Percentiles rank a stretch among this genome's conserved stretches.
Conservation (phyloP, 2,113 vertebrate genomes). For the Forbesichthys papilliferus region DNA sequence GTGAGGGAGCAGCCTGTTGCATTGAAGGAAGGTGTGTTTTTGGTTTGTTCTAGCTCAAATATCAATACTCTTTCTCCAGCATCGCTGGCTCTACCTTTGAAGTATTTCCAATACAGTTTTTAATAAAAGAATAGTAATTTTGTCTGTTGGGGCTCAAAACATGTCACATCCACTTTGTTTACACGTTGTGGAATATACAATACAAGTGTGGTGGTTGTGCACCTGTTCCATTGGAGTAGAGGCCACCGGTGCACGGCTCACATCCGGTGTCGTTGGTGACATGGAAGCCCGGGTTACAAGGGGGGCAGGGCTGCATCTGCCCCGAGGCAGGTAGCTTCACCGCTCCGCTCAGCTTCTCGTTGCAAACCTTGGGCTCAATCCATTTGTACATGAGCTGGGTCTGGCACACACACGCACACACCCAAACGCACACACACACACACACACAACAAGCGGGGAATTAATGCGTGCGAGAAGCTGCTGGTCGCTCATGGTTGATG, state of each 20-base stretch:
- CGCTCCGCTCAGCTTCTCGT: conserved; percentile 75
- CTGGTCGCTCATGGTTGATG: neutral
- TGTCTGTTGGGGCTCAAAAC: neutral
- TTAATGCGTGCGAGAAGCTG: conserved; percentile 22
- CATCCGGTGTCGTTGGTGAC: conserved; percentile 81
- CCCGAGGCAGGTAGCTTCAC: conserved; percentile 83
- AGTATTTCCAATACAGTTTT: neutral
- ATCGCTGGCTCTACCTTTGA: neutral
- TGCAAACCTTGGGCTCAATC: conserved; percentile 92
- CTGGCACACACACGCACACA: conserved; percentile 63
- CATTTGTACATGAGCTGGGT: conserved; percentile 96
- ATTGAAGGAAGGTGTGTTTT: too few species aligned
- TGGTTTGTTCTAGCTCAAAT: too few species aligned
- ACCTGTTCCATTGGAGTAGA: conserved; percentile 92
- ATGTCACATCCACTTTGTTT: too few species aligned
- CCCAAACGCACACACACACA: conserved; percentile 3
- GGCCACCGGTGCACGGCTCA: conserved; percentile 81
- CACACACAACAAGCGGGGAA: conserved; percentile 7
- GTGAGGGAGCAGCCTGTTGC: too few species aligned
- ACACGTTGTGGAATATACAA: neutral
- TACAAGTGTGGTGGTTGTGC: conserved; percentile 3
- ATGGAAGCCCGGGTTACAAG: conserved; percentile 94
- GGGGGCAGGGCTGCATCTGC: conserved; percentile 81
- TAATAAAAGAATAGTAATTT: neutral
- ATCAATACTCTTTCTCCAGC: too few species aligned